phyloP scores from a whole-genome alignment of 2,113 vertebrate genomes.

The Pluvianellus socialis region DNA sequence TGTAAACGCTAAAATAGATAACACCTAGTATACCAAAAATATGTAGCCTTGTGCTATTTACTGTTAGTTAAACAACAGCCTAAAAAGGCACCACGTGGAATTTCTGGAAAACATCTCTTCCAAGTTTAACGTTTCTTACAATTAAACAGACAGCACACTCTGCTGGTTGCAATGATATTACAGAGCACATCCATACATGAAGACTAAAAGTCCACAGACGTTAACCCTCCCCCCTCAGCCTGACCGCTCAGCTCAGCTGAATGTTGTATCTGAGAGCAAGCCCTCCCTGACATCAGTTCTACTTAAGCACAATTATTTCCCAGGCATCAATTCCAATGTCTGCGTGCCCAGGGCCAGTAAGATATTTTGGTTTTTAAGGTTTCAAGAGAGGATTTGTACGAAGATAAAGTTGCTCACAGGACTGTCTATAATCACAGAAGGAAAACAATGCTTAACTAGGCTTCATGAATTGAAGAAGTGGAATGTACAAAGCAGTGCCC shows the following conservation, averaged over 20 bases:
- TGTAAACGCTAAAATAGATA: background rate
- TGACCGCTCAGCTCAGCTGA: background rate
- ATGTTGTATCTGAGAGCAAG: background rate
- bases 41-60: background rate
- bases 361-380: background rate
- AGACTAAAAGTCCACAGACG: background rate
- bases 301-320: background rate
- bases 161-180: constrained; percentile 26
- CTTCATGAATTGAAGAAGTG: background rate
- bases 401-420: background rate
- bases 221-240: no score
- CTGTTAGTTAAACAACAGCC: background rate
- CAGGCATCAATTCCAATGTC: background rate
- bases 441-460: background rate
- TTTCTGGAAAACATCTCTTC: background rate
- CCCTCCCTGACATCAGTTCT: background rate
- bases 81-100: background rate
- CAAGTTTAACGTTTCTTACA: background rate
- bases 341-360: background rate
- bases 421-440: background rate
- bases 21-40: background rate
- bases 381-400: background rate
- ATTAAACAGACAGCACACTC: constrained; percentile 20
- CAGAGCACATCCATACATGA: accelerated
- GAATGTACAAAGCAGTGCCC: background rate